Evolutionary conservation across 1,140 invertebrate species (phyloP).

Genomic region (Cyclargus thomasi): DNA sequence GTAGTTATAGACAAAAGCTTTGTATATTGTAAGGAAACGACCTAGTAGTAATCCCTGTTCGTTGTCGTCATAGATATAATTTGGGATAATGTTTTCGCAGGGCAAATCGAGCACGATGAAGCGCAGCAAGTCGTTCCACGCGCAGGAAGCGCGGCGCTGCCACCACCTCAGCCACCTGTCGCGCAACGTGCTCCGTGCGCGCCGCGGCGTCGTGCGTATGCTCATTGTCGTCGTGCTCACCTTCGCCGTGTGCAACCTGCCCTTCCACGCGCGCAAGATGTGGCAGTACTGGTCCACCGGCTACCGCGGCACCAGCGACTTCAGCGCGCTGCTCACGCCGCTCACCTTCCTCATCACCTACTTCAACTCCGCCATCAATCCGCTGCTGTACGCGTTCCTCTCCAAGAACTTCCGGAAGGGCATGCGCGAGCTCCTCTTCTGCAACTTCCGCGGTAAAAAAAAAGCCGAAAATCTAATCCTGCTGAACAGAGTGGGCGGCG

Average conservation of each 20-base stretch:
- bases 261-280: slow-evolving; percentile 88
- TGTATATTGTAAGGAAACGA: too few species aligned
- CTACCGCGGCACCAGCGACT: slow-evolving; percentile 80
- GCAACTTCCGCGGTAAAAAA: slow-evolving; percentile 66
- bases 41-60: too few species aligned
- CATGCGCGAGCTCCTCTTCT: slow-evolving; percentile 81
- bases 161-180: slow-evolving; percentile 78
- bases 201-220: slow-evolving; percentile 85
- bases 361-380: slow-evolving; percentile 90
- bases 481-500: slow-evolving; percentile 60
- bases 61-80: neutral
- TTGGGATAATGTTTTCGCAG: slow-evolving; percentile 33
- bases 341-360: slow-evolving; percentile 89
- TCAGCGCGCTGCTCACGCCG: slow-evolving; percentile 85
- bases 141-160: slow-evolving; percentile 48
- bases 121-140: slow-evolving; percentile 40
- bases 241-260: slow-evolving; percentile 90
- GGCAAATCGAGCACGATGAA: slow-evolving; percentile 33
- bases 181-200: slow-evolving; percentile 80
- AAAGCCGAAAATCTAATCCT: slow-evolving; percentile 64
- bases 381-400: slow-evolving; percentile 88
- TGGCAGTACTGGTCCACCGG: slow-evolving; percentile 83
- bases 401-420: slow-evolving; percentile 85
- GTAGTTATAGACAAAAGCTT: too few species aligned
- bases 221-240: slow-evolving; percentile 87